Evolutionary conservation across 2,113 vertebrate species (phyloP).

Genomic region (Orycteropus afer): DNA sequence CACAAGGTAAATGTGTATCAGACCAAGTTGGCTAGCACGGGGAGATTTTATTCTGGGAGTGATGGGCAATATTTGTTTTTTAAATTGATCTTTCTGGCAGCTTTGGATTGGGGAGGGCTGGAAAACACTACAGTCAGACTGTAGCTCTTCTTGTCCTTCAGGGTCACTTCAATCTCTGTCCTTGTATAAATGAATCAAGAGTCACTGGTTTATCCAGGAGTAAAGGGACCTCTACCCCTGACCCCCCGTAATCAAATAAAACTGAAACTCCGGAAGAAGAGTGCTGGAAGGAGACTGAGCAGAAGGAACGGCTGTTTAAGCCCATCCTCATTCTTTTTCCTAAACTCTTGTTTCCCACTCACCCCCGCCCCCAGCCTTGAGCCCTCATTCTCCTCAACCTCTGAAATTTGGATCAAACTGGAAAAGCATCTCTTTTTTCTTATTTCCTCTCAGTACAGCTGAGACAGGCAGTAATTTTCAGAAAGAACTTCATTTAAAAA

Average conservation of each 20-base stretch:
- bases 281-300: background rate
- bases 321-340: background rate
- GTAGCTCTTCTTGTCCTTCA: background rate
- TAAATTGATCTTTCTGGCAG: background rate
- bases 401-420: background rate
- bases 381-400: background rate
- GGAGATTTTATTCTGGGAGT: background rate
- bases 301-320: background rate
- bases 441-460: slow-evolving; percentile 25
- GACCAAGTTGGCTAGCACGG: background rate
- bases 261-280: background rate
- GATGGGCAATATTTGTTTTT: background rate
- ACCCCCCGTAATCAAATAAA: background rate
- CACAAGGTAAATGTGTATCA: background rate
- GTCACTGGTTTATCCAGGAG: background rate
- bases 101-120: background rate
- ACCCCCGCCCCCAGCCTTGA: background rate
- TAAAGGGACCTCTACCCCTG: background rate
- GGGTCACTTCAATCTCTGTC: background rate
- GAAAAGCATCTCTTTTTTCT: background rate
- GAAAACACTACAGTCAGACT: background rate
- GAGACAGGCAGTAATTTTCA: slow-evolving; percentile 39
- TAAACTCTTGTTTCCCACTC: background rate
- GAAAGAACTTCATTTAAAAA: slow-evolving; percentile 39
- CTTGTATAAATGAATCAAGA: background rate